These are phyloP conservation scores for Sciurus vulgaris DNA, from an alignment of 2,797 vertebrate species.

Conservation along the genomic window DNA sequence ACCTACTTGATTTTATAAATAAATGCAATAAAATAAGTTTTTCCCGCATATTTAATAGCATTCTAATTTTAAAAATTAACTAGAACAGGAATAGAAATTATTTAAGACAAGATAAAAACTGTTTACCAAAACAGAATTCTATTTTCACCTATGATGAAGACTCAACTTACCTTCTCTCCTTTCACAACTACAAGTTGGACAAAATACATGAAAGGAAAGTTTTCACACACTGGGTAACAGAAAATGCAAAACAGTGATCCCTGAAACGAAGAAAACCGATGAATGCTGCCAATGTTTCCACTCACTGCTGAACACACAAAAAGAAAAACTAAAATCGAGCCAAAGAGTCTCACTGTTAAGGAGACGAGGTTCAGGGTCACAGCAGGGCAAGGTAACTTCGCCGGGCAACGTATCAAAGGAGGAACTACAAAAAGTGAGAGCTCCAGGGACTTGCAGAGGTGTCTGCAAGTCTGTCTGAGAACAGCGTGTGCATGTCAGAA, in stretches of 20 bases:
- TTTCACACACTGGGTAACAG: background rate
- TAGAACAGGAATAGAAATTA: background rate
- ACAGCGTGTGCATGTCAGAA: too few relatives aligned
- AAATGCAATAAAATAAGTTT: background rate
- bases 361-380: background rate
- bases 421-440: background rate
- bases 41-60: background rate
- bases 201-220: background rate
- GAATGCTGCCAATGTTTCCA: rapidly evolving
- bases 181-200: background rate
- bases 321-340: background rate
- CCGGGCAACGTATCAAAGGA: background rate
- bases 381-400: background rate
- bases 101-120: background rate
- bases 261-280: background rate
- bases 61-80: constrained; percentile 2
- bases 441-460: background rate
- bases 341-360: background rate
- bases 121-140: background rate
- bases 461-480: background rate
- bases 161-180: background rate
- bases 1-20: background rate
- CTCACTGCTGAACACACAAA: background rate
- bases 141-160: background rate
- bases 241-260: background rate